These are phyloP conservation scores for Adelosebastes latens DNA, from an alignment of 2,797 vertebrate species.

Conservation along the genomic window DNA sequence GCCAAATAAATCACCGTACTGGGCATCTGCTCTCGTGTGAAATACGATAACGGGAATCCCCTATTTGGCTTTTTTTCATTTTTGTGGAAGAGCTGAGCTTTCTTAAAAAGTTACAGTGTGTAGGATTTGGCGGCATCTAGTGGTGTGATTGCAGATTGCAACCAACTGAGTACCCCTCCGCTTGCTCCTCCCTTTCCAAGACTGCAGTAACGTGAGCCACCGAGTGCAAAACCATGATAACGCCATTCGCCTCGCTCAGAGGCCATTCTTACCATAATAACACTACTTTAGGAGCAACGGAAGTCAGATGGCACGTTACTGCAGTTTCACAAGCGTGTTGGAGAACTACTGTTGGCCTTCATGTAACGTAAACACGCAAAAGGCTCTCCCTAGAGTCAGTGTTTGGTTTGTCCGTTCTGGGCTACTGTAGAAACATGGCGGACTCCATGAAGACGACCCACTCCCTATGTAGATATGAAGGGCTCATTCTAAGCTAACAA, in stretches of 20 bases:
- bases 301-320: too few species aligned
- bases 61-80: background rate
- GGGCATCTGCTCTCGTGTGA: background rate
- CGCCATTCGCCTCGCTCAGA: too few species aligned
- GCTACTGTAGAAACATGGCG: background rate
- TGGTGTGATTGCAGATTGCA: background rate
- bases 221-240: too few species aligned
- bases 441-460: too few species aligned
- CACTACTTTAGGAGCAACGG: too few species aligned
- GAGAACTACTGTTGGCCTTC: too few species aligned
- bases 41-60: background rate
- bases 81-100: background rate
- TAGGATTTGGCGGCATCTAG: background rate
- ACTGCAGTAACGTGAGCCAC: too few species aligned
- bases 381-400: background rate
- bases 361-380: too few species aligned
- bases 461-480: too few species aligned
- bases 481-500: too few species aligned
- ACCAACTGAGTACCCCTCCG: background rate
- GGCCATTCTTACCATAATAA: too few species aligned
- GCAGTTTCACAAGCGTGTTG: too few species aligned
- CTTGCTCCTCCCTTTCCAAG: background rate
- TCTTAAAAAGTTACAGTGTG: background rate
- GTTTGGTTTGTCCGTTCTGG: background rate
- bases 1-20: conserved; percentile 29